Evolutionary conservation across 2,797 vertebrate genomes (phyloP).

Genomic region (Xenopus petersii): DNA sequence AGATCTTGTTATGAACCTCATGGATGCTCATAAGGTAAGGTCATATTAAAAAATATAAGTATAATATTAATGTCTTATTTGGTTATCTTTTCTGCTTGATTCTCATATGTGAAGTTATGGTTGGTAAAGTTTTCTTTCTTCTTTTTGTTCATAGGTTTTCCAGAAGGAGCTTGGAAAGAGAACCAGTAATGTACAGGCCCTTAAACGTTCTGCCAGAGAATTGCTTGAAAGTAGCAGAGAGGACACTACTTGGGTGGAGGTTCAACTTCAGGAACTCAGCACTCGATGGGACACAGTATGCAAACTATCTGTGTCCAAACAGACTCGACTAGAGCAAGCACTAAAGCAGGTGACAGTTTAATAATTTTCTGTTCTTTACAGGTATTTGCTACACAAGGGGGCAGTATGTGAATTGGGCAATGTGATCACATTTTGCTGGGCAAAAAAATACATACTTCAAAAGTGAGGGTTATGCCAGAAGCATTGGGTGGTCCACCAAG

Average conservation of each 20-base stretch:
- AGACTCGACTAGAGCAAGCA: conserved; percentile 88
- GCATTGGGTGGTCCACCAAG: too few species aligned
- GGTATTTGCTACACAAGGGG: too few species aligned
- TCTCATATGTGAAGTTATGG: too few species aligned
- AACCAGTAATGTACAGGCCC: conserved; percentile 86
- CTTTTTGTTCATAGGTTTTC: conserved; percentile 72
- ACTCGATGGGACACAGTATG: conserved; percentile 96
- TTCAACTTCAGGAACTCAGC: conserved; percentile 95
- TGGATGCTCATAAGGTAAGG: conserved; percentile 95
- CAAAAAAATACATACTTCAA: too few species aligned
- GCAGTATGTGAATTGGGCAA: too few species aligned
- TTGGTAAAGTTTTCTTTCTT: too few species aligned
- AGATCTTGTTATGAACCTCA: conserved; percentile 94
- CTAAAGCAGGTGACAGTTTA: conserved; percentile 81
- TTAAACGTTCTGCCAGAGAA: conserved; percentile 91
- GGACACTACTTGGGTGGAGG: conserved; percentile 95
- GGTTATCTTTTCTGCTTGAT: too few species aligned
- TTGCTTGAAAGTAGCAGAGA: conserved; percentile 92
- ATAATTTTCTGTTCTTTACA: too few species aligned
- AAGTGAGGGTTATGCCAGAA: too few species aligned
- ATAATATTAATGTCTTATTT: too few species aligned
- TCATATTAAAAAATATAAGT: neutral
- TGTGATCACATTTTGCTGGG: too few species aligned
- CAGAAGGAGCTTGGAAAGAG: conserved; percentile 96
- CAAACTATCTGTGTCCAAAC: conserved; percentile 91